Evolutionary conservation across 92 coral and sea anemone genomes (phyloP).

Genomic region (Phenganax stokvisi): DNA sequence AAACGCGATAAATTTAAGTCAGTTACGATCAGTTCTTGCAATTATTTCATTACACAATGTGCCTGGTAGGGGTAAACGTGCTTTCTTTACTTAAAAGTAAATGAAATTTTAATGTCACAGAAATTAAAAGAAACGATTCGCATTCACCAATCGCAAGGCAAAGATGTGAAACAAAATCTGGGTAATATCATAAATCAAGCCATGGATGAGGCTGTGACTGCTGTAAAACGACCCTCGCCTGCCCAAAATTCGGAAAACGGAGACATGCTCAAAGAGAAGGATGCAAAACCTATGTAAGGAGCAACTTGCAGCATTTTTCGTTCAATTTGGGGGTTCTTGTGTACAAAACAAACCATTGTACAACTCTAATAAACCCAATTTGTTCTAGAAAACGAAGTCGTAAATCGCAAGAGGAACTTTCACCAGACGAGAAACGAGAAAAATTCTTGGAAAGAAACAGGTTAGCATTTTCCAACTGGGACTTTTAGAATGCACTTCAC

Average conservation of each 20-base stretch:
- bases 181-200: conserved; percentile 85
- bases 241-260: not conserved
- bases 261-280: conserved; percentile 11
- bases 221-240: conserved; percentile 4
- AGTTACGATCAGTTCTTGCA: too few species aligned
- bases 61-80: too few species aligned
- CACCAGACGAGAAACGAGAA: conserved; percentile 90
- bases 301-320: not conserved
- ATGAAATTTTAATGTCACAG: conserved; percentile 40
- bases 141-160: conserved; percentile 66
- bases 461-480: conserved; percentile 37
- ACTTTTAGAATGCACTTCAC: too few species aligned
- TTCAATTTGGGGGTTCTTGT: not conserved
- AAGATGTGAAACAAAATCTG: conserved; percentile 46
- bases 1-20: not conserved
- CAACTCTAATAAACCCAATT: not conserved
- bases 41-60: too few species aligned
- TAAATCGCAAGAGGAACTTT: conserved; percentile 78
- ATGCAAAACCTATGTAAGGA: conserved; percentile 32
- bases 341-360: not conserved
- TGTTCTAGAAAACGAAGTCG: conserved; percentile 76
- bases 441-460: conserved; percentile 94
- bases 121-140: conserved; percentile 87
- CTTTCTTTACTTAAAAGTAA: too few species aligned
- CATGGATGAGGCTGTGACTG: conserved; percentile 83